These are phyloP conservation scores for Lineus longissimus DNA, from an alignment of 1,140 invertebrate genomes.

Conservation along the genomic window DNA sequence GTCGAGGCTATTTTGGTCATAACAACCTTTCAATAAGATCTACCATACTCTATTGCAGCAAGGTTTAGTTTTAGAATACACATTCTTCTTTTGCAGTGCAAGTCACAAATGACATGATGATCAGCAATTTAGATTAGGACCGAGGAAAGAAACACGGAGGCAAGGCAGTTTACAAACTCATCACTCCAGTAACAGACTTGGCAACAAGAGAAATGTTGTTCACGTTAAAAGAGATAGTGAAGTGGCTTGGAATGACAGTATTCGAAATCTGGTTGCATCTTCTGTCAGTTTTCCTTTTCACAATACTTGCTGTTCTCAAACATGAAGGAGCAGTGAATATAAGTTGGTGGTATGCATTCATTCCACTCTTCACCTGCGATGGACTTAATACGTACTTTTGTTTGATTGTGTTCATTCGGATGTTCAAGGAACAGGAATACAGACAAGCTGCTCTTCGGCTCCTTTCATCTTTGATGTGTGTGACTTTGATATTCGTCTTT, in stretches of 20 bases:
- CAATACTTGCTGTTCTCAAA: conserved; percentile 71
- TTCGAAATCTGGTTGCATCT: conserved; percentile 91
- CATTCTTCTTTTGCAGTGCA: too few species aligned
- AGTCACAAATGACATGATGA: too few species aligned
- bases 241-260: conserved; percentile 86
- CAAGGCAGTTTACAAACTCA: too few species aligned
- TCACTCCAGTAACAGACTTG: too few species aligned
- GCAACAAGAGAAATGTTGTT: conserved; percentile 91
- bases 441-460: conserved; percentile 67
- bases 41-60: too few species aligned
- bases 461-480: conserved; percentile 78
- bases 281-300: conserved; percentile 76
- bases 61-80: too few species aligned
- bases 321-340: conserved; percentile 42
- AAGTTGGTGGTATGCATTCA: conserved; percentile 75
- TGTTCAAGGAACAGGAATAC: conserved; percentile 67
- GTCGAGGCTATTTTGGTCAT: too few species aligned
- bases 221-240: conserved; percentile 80
- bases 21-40: too few species aligned
- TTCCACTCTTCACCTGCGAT: conserved; percentile 85
- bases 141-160: too few species aligned
- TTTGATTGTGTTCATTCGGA: conserved; percentile 87
- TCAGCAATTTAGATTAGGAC: too few species aligned
- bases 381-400: conserved; percentile 90
- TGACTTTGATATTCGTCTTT: conserved; percentile 83